Evolutionary conservation across 2,888 invertebrate genomes (phyloP).

Genomic region (Drosophila melanosoma): DNA sequence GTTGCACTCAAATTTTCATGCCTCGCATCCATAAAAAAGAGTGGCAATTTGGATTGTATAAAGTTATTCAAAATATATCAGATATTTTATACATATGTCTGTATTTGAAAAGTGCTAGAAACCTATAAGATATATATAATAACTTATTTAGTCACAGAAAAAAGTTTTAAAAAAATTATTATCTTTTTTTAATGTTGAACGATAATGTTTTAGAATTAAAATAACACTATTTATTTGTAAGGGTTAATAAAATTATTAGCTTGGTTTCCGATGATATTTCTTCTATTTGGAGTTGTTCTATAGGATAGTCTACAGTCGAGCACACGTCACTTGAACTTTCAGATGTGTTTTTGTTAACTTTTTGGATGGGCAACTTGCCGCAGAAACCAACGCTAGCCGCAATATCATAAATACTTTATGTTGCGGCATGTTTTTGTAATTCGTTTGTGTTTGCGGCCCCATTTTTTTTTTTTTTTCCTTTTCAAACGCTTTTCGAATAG

Average conservation of each 20-base stretch:
- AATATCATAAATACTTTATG: slow-evolving; percentile 77
- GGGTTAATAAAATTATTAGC: neutral
- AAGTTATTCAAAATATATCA: neutral
- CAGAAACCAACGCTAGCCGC: slow-evolving; percentile 53
- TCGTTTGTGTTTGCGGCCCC: slow-evolving; percentile 43
- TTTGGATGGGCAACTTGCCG: slow-evolving; percentile 44
- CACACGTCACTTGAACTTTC: neutral
- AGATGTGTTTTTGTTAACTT: slow-evolving; percentile 29
- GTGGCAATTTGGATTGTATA: neutral
- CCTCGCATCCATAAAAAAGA: neutral
- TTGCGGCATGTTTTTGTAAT: slow-evolving; percentile 63
- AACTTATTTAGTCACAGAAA: neutral
- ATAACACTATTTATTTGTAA: neutral
- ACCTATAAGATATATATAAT: neutral
- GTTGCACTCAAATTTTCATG: slow-evolving; percentile 20
- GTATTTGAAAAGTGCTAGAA: too few species aligned
- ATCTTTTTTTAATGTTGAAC: neutral
- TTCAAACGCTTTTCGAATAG: slow-evolving; percentile 46
- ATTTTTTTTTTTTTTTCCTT: slow-evolving; percentile 15
- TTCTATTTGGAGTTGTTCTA: neutral
- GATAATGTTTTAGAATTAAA: neutral
- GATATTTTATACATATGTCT: neutral
- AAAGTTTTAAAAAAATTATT: neutral
- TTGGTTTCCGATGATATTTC: neutral
- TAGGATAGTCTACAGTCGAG: neutral